Conservation (phyloP, 1,140 invertebrate species). For the Caenorhabditis inopinata region DNA sequence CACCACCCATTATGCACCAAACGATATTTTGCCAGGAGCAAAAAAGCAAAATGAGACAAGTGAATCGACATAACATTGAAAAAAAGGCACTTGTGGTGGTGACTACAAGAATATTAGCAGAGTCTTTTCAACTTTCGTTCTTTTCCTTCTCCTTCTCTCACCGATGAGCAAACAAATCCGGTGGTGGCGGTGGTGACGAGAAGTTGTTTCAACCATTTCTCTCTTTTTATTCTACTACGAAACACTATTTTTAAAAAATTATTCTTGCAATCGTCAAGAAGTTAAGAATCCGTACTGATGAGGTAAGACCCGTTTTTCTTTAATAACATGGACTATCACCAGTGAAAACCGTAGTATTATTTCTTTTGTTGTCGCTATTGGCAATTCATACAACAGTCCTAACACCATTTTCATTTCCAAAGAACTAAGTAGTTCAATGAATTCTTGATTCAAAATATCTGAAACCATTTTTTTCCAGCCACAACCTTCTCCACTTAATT, state of each 20-base stretch:
- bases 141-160: not conserved
- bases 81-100: constrained; percentile 6
- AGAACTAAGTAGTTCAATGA: no score
- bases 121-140: not conserved
- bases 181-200: constrained; percentile 17
- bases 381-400: no score
- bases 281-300: not conserved
- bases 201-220: constrained; percentile 25
- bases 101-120: constrained; percentile 29
- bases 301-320: not conserved
- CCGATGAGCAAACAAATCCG: constrained; percentile 29
- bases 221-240: not conserved
- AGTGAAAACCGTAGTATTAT: not conserved
- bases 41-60: constrained; percentile 18
- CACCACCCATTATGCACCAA: no score
- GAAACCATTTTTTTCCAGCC: no score
- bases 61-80: constrained; percentile 10
- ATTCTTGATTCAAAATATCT: no score
- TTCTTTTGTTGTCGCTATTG: not conserved
- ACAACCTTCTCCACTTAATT: no score
- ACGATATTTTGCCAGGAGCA: no score
- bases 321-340: no score
- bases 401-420: no score
- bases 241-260: not conserved
- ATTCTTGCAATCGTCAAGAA: not conserved